Evolutionary conservation across 2,113 vertebrate genomes (phyloP).

Genomic region (Alexandromys fortis): DNA sequence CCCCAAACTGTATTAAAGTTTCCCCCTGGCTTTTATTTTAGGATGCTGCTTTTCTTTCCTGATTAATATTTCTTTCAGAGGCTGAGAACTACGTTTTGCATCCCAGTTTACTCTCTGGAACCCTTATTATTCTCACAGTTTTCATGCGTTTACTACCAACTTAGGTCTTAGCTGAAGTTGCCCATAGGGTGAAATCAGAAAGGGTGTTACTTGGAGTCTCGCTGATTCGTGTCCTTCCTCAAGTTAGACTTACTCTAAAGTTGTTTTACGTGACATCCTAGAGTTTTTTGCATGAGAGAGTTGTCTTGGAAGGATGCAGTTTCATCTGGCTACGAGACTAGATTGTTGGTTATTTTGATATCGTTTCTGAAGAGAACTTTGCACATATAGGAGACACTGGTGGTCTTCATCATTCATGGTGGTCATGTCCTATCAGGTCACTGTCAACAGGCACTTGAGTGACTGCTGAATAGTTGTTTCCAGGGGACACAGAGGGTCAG

Average conservation of each 20-base stretch:
- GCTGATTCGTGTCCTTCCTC: not conserved
- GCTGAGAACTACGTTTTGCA: not conserved
- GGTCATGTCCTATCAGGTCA: not conserved
- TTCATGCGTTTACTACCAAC: not conserved
- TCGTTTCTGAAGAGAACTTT: conserved; percentile 8
- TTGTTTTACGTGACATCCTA: not conserved
- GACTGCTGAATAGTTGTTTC: not conserved
- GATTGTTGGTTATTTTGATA: conserved; percentile 38
- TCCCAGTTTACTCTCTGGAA: not conserved
- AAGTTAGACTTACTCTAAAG: not conserved
- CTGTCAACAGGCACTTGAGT: not conserved
- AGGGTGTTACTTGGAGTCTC: not conserved
- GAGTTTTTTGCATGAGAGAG: not conserved
- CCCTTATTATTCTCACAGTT: conserved; percentile 31
- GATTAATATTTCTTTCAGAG: conserved; percentile 45
- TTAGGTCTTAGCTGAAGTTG: not conserved
- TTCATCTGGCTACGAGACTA: conserved; percentile 28
- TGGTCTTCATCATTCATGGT: conserved; percentile 8
- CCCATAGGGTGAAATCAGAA: not conserved
- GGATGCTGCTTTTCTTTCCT: conserved; percentile 17
- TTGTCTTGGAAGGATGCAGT: conserved; percentile 39
- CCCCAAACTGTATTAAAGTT: not conserved
- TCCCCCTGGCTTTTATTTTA: conserved; percentile 51
- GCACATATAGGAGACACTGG: not conserved
- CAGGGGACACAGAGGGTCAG: not conserved